Evolutionary conservation across 1,140 invertebrate genomes (phyloP).

Genomic region (Zaprionus camerounensis): DNA sequence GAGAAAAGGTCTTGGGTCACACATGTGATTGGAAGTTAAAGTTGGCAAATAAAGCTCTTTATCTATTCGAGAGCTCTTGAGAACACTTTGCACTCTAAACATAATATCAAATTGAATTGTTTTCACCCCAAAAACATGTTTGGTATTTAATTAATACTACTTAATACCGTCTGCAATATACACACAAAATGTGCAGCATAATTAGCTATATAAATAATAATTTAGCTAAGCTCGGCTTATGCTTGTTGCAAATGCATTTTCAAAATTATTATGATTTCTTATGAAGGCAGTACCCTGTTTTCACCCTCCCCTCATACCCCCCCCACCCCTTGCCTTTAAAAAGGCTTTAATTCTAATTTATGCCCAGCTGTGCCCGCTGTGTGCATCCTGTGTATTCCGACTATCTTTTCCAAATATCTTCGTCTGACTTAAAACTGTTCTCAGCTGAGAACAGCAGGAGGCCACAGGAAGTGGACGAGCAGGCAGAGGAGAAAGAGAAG

Average conservation of each 20-base stretch:
- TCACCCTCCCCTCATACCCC: too few relatives aligned
- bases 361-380: constrained; percentile 44
- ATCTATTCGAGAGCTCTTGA: not conserved
- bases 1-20: too few relatives aligned
- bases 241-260: constrained; percentile 23
- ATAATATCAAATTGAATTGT: constrained; percentile 2
- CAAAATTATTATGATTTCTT: constrained; percentile 59
- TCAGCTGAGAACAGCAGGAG: not conserved
- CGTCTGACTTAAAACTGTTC: not conserved
- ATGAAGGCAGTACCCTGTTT: not conserved
- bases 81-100: not conserved
- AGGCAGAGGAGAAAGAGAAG: not conserved
- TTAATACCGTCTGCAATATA: not conserved
- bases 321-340: not conserved
- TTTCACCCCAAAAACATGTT: constrained; percentile 4
- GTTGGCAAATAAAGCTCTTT: too few relatives aligned
- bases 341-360: constrained; percentile 57
- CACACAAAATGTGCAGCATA: constrained; percentile 15
- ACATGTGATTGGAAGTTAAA: too few relatives aligned
- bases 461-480: not conserved
- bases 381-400: constrained; percentile 10
- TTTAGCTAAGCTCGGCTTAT: constrained; percentile 13
- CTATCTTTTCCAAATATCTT: constrained; percentile 43
- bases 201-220: constrained; percentile 31
- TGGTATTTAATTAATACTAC: constrained; percentile 16